Percentiles rank a stretch among this genome's conserved stretches.
phyloP scores from a whole-genome alignment of 2,113 vertebrate species.

The Aplodontia rufa region DNA sequence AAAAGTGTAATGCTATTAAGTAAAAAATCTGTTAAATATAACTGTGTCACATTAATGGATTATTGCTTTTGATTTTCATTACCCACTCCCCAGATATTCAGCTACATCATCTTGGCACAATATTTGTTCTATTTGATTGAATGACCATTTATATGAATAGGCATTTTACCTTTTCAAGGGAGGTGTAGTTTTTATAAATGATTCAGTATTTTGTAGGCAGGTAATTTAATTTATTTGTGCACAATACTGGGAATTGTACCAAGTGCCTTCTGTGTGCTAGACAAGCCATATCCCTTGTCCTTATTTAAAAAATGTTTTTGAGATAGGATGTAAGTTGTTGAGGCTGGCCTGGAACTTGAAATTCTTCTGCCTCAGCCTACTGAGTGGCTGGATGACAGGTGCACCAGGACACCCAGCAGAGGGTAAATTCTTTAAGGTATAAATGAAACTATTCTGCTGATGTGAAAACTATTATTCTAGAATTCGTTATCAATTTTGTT shows the following conservation, averaged over 20 bases:
- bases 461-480: background rate
- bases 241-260: no score
- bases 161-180: background rate
- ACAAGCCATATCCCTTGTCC: no score
- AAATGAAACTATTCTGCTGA: background rate
- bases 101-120: background rate
- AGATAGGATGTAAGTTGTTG: no score
- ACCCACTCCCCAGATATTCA: background rate
- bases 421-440: background rate
- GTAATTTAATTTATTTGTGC: no score
- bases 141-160: background rate
- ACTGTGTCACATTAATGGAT: background rate
- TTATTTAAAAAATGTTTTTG: no score
- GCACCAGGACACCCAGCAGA: no score
- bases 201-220: background rate
- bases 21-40: constrained; percentile 51
- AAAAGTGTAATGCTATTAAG: constrained; percentile 38
- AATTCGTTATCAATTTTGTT: background rate
- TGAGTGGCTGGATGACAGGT: no score
- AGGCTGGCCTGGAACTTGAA: no score
- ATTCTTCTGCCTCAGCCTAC: no score
- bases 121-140: constrained; percentile 49
- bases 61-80: constrained; percentile 57
- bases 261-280: no score
- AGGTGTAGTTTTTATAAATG: background rate